A percentile compares a stretch with the other conserved stretches of the same genome.
Conservation (phyloP, 1,140 invertebrate species). For the Drosophila tani region DNA sequence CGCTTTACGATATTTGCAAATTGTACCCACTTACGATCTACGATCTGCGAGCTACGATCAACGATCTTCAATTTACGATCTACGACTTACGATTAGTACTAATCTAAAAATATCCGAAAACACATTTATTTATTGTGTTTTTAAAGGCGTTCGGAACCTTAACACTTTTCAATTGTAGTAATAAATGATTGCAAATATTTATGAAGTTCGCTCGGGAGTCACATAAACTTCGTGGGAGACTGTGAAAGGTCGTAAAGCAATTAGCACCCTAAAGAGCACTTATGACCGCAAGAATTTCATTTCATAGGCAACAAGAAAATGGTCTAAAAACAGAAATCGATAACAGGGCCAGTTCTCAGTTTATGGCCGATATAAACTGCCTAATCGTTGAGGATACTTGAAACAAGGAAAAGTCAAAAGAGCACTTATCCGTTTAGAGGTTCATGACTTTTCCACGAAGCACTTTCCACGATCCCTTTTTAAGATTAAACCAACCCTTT, state of each 20-base stretch:
- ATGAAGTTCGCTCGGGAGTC: neutral
- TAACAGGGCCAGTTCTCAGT: constrained; percentile 20
- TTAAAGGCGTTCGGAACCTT: neutral
- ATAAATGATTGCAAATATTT: neutral
- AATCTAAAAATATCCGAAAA: constrained; percentile 12
- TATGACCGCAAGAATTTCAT: constrained; percentile 6
- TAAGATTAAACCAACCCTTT: constrained; percentile 21
- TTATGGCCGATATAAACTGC: constrained; percentile 37
- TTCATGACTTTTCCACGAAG: neutral
- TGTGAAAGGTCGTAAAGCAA: constrained; percentile 34
- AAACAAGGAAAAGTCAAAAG: neutral
- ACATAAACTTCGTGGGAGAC: constrained; percentile 8
- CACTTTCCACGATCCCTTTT: neutral
- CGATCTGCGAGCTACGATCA: no score
- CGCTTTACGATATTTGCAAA: neutral
- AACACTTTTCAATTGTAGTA: neutral
- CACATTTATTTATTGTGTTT: neutral
- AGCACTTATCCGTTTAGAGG: neutral
- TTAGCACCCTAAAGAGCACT: constrained; percentile 23
- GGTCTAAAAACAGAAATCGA: constrained; percentile 34
- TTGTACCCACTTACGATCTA: constrained; percentile 14
- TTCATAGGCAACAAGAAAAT: constrained; percentile 4
- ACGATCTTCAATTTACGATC: constrained; percentile 14
- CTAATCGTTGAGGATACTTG: constrained; percentile 28
- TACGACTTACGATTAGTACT: neutral